These are phyloP conservation scores for Drosophila flavopinicola DNA, from an alignment of 2,888 invertebrate genomes.

Conservation along the genomic window DNA sequence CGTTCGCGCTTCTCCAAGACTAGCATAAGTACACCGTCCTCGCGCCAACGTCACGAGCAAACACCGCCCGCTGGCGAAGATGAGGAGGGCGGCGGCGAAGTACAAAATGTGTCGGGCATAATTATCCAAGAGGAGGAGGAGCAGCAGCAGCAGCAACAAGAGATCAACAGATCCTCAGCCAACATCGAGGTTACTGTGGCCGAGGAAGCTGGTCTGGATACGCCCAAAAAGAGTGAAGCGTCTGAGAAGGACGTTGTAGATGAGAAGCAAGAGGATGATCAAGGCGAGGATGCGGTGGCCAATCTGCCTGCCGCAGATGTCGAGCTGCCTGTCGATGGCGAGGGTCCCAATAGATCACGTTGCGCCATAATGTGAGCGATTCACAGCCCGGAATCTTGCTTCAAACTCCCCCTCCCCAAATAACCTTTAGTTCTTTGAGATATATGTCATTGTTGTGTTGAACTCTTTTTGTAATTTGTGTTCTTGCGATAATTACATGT, in stretches of 20 bases:
- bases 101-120: constrained; percentile 80
- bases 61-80: constrained; percentile 54
- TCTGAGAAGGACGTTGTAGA: constrained; percentile 22
- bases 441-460: constrained; percentile 35
- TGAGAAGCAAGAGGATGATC: constrained; percentile 23
- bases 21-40: constrained; percentile 77
- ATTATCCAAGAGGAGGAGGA: constrained; percentile 73
- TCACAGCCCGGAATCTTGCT: not conserved
- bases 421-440: constrained; percentile 24
- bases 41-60: constrained; percentile 62
- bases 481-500: constrained; percentile 50
- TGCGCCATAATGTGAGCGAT: constrained; percentile 61
- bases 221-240: constrained; percentile 47
- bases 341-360: constrained; percentile 54
- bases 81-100: constrained; percentile 70
- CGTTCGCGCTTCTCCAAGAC: constrained; percentile 81
- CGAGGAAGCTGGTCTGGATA: constrained; percentile 67
- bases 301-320: constrained; percentile 23
- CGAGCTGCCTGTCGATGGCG: constrained; percentile 34
- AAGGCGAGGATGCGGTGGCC: constrained; percentile 38
- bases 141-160: constrained; percentile 41
- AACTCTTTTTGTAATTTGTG: constrained; percentile 63
- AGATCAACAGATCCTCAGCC: constrained; percentile 48
- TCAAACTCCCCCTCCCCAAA: constrained; percentile 10
- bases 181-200: constrained; percentile 61